These are phyloP conservation scores for Apodemia duryi DNA, from an alignment of 2,888 invertebrate genomes.

Conservation along the genomic window DNA sequence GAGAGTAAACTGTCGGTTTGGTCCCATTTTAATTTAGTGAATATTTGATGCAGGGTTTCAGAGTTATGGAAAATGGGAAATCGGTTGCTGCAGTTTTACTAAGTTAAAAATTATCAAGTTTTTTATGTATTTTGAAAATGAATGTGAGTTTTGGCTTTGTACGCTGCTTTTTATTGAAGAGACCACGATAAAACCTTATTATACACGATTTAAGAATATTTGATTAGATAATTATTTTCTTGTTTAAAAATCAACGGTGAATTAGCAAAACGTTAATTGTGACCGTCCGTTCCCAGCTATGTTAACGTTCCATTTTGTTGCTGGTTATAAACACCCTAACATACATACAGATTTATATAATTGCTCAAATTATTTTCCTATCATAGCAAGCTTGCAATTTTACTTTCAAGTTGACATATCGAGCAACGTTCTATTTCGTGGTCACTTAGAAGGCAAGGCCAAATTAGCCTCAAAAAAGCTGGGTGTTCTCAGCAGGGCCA, in stretches of 20 bases:
- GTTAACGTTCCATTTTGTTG: neutral
- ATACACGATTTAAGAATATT: neutral
- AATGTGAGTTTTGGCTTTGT: neutral
- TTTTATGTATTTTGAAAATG: neutral
- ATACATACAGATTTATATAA: neutral
- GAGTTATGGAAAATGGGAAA: no score
- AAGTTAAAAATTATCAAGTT: neutral
- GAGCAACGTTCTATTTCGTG: no score
- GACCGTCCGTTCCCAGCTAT: neutral
- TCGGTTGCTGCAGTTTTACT: no score
- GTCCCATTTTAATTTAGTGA: no score
- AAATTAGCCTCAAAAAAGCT: no score
- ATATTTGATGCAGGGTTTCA: no score
- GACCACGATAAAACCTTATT: neutral
- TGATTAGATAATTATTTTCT: neutral
- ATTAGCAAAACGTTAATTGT: neutral
- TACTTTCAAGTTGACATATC: no score
- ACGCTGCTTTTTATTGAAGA: neutral
- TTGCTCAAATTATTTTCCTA: no score
- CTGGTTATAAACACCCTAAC: neutral
- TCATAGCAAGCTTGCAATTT: no score
- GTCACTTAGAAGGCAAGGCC: no score
- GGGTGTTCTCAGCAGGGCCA: no score
- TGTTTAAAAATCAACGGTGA: neutral
- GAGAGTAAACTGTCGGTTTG: no score